phyloP scores from a whole-genome alignment of 2,797 vertebrate genomes.

The Miichthys miiuy region DNA sequence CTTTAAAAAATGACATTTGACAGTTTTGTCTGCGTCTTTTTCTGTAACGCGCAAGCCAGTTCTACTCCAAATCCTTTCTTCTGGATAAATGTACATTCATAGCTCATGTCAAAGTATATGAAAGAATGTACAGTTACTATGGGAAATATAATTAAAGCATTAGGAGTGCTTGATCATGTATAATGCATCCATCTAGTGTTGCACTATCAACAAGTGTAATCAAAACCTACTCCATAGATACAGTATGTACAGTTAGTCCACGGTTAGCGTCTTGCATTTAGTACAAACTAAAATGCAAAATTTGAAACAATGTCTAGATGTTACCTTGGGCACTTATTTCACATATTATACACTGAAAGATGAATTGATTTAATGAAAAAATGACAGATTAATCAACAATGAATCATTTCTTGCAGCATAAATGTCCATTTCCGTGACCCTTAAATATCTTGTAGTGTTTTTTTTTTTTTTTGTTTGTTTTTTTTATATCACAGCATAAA shows the following conservation, averaged over 20 bases:
- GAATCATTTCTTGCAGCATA: not conserved
- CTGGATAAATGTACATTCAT: not conserved
- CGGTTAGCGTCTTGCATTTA: not conserved
- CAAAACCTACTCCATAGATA: not conserved
- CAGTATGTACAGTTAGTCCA: not conserved
- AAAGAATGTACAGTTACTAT: not conserved
- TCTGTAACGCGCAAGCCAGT: too few species aligned
- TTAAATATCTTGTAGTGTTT: not conserved
- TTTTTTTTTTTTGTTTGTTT: not conserved
- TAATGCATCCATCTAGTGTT: not conserved
- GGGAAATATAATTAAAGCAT: not conserved
- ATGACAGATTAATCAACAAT: not conserved
- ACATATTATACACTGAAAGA: not conserved
- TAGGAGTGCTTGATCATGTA: not conserved
- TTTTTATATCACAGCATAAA: not conserved
- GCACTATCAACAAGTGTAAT: not conserved
- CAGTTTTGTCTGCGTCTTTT: too few species aligned
- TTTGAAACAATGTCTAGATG: not conserved
- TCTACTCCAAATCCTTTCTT: too few species aligned
- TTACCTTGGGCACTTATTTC: not conserved
- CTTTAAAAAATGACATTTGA: too few species aligned
- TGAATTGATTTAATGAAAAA: not conserved
- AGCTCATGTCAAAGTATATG: conserved; percentile 2
- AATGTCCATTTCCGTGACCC: not conserved
- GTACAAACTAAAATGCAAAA: not conserved